Evolutionary conservation across 2,888 invertebrate genomes (phyloP).

Genomic region (Acleris cristana): DNA sequence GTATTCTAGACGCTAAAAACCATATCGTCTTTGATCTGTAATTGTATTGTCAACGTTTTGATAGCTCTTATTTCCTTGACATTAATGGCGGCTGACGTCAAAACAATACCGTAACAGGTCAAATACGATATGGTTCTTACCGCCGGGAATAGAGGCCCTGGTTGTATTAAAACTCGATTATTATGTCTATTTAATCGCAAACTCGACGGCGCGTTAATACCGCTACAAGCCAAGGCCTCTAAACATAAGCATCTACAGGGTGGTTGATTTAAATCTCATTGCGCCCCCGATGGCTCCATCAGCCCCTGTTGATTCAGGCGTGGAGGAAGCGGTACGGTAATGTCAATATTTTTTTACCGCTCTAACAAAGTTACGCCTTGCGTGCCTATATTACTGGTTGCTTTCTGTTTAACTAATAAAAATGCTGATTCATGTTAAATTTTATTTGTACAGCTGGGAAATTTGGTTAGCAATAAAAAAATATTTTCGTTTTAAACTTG

Average conservation of each 20-base stretch:
- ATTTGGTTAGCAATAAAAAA: neutral
- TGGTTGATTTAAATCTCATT: conserved; percentile 8
- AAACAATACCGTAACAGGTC: too few species aligned
- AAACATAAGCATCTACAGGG: conserved; percentile 4
- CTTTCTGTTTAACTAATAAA: neutral
- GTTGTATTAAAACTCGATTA: too few species aligned
- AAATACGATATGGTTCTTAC: too few species aligned
- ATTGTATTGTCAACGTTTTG: too few species aligned
- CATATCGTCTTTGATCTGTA: too few species aligned
- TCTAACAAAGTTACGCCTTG: conserved; percentile 14
- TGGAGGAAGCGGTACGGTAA: neutral
- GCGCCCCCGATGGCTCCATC: conserved; percentile 13
- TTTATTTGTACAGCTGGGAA: neutral
- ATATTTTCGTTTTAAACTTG: neutral
- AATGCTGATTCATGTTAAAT: neutral
- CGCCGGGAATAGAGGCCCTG: too few species aligned
- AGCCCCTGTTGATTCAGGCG: conserved; percentile 13
- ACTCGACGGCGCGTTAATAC: neutral
- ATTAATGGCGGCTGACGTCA: too few species aligned
- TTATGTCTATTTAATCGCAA: neutral
- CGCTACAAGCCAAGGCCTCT: neutral
- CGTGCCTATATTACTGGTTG: conserved; percentile 1
- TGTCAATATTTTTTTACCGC: conserved; percentile 17
- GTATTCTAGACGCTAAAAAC: too few species aligned
- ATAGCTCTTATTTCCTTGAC: too few species aligned